Evolutionary conservation across 1,140 invertebrate genomes (phyloP), one percentile per base, ranked within the genome.

Genomic region (Zaprionus taronus): DNA sequence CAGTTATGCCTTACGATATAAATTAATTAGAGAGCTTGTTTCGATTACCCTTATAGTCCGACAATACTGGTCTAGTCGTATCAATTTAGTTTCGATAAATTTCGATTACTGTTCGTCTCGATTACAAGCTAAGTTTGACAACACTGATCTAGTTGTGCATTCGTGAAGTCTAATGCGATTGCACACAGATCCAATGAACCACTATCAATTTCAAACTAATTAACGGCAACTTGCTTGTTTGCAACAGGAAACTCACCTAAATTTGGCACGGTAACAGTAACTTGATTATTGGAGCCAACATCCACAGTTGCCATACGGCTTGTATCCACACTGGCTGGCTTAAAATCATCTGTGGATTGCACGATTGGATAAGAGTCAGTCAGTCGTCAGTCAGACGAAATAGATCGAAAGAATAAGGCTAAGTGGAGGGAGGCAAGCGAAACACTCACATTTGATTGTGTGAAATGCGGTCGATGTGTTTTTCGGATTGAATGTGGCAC

Each of bases 281-380:
- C 96, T 94, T 97, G 97, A 93, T 98, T 96, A 90, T 96, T 97
- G 68, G 95, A 94, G 60, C 96, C 97, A 61, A 99, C 96, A 92
- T 98, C 97, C 26, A 99, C 95, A 22, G 94, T 96, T 22, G 98
- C 97, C 93, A 97, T 96, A 94, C 99, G 97, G 71, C 95, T 97
- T 15, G 96, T 95, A 93, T 99, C 98, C 44, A 99, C 97, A 90
- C 98, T 99, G 2, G 98, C 98, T 87, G 98, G 98, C 93, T 99
- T 99, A 93, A 99, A 99, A 94, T 99, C 98, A 97, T 98, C 97
- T 98, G 93, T 62, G 95, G 95, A 71, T 53, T 47, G 34, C 38
- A 41, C 47, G 57, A 62, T 74, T 53, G 34, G 38, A 72, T 72
- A 64, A 71, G 47, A 47, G 41, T 47, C 31, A 34, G 7, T 34